Base-by-base conservation (phyloP, 2,797 vertebrate species). In the Varecia variegata region DNA sequence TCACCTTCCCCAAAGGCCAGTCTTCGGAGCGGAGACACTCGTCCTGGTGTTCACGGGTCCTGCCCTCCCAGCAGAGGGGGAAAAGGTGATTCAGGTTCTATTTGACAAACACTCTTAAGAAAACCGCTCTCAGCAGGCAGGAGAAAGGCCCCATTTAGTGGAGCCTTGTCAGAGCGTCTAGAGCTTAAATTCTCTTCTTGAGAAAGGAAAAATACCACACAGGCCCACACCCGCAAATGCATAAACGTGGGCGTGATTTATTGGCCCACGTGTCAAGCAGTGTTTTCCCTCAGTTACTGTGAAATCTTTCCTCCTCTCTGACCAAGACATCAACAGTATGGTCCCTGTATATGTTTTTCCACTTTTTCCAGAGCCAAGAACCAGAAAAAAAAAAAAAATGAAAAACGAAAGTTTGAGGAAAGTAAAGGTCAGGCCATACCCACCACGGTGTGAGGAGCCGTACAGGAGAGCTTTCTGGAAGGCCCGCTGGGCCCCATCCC, bases 121-220 rank as follows among this genome's bases (percentile, higher is more conserved):
- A 97, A 11, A 82, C 90, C 74, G 97, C 97, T 96, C 97, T 96
- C 94, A 88, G 98, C 97, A 76, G 95, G 98, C 93, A 87, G 93
- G 83, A 97, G 98, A 97, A 97, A 94, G 77, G 87, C 65, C 56
- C 67, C 30, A n/a, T 74, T 65, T 76, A 47, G 32, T 7, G 45
- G 47, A 35, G 43, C 58, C 77, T 35, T 45, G 73, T 77, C 58
- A 27, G 62, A 52, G 50, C 15, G 9, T 47, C 70, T 9, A 74
- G 83, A 76, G 74, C 56, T 73, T 45, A 71, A 58, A n/a, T 71
- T 93, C 70, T 67, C 77, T 90, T 89, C 80, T 35, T 2, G 27
- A 81, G 93, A 70, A 77, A 88, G 87, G 60, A 71, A 93, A 89
- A 93, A 62, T 15, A 25, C 70, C 40, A 4, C 6, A 1, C 0